Conservation (phyloP, 2,888 invertebrate species). For the Dascillus cervinus region DNA sequence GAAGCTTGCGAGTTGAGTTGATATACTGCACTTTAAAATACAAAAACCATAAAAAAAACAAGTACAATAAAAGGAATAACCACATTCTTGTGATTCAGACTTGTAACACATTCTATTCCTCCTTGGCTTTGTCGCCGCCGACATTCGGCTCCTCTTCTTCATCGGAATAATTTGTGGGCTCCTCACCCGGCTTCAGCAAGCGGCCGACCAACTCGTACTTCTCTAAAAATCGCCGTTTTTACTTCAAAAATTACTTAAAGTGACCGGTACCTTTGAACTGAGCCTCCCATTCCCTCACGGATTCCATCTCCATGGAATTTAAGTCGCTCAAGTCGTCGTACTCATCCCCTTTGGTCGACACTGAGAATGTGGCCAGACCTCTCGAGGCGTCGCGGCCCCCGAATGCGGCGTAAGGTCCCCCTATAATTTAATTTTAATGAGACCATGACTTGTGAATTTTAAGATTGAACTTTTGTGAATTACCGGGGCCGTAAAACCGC, state of each 20-base stretch:
- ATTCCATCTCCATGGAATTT: slow-evolving; percentile 88
- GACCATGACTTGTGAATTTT: no score
- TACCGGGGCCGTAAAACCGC: slow-evolving; percentile 92
- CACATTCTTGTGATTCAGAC: no score
- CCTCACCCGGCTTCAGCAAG: slow-evolving; percentile 84
- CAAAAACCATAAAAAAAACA: no score
- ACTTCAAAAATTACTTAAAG: slow-evolving; percentile 1
- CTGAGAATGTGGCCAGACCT: slow-evolving; percentile 88
- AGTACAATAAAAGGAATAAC: no score
- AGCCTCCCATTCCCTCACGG: slow-evolving; percentile 93
- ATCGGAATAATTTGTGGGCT: slow-evolving; percentile 84
- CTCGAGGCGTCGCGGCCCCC: slow-evolving; percentile 94
- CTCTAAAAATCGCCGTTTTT: slow-evolving; percentile 51
- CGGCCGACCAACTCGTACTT: slow-evolving; percentile 89
- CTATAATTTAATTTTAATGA: no score
- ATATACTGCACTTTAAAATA: no score
- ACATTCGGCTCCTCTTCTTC: slow-evolving; percentile 62
- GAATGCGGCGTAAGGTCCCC: slow-evolving; percentile 89
- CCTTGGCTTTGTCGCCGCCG: slow-evolving; percentile 40
- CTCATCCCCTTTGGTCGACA: slow-evolving; percentile 68
- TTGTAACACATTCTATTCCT: slow-evolving; percentile 23
- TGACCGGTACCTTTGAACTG: slow-evolving; percentile 77
- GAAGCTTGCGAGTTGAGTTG: no score
- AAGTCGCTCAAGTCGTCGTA: slow-evolving; percentile 96
- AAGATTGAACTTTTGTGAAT: slow-evolving; percentile 18